Conservation (phyloP, 2,888 invertebrate species). For the Biston betularia region DNA sequence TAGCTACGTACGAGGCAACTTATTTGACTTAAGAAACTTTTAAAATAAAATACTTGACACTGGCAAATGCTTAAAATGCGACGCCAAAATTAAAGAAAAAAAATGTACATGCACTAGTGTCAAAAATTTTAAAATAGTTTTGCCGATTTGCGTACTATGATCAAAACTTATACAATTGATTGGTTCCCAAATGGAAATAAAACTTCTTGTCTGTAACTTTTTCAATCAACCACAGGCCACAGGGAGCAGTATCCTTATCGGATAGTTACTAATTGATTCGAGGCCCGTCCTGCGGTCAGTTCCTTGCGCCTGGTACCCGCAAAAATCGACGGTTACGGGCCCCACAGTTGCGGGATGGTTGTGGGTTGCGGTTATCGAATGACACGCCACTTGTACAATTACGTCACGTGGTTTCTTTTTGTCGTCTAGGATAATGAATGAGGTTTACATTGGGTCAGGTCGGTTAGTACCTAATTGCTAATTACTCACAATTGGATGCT, state of each 20-base stretch:
- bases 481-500: slow-evolving; percentile 16
- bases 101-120: too few relatives aligned
- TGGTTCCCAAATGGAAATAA: not conserved
- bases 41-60: too few relatives aligned
- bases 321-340: slow-evolving; percentile 55
- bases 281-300: slow-evolving; percentile 46
- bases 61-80: too few relatives aligned
- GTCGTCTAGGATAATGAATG: slow-evolving; percentile 25
- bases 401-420: slow-evolving; percentile 57
- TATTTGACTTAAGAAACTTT: too few relatives aligned
- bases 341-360: slow-evolving; percentile 15
- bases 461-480: slow-evolving; percentile 20
- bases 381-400: slow-evolving; percentile 51
- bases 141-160: too few relatives aligned
- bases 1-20: too few relatives aligned
- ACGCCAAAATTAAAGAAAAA: too few relatives aligned
- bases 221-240: slow-evolving; percentile 37
- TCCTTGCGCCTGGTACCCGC: slow-evolving; percentile 48
- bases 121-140: too few relatives aligned
- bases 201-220: not conserved
- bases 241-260: slow-evolving; percentile 15
- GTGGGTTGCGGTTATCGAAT: slow-evolving; percentile 57
- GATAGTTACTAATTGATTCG: slow-evolving; percentile 39
- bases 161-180: not conserved
- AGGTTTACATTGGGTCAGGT: slow-evolving; percentile 32